These are phyloP conservation scores for Ophion costatus DNA, from an alignment of 2,888 invertebrate genomes.

Conservation along the genomic window DNA sequence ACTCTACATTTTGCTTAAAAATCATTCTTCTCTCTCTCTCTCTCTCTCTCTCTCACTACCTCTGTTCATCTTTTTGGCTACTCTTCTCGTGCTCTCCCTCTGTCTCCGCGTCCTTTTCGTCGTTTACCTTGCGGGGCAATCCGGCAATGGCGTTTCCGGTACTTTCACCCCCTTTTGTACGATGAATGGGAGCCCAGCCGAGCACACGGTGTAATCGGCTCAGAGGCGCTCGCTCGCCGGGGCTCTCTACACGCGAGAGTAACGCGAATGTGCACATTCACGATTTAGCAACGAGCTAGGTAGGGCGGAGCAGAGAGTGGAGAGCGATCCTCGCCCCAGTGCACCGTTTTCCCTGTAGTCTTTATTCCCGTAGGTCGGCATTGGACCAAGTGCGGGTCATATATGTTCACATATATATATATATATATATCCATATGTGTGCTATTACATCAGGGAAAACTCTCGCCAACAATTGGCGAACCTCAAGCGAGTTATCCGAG, in stretches of 20 bases:
- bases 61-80: constrained; percentile 38
- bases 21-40: neutral
- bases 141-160: constrained; percentile 71
- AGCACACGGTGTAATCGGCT: constrained; percentile 72
- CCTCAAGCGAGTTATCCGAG: constrained; percentile 41
- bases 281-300: constrained; percentile 50
- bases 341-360: constrained; percentile 52
- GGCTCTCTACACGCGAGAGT: constrained; percentile 48
- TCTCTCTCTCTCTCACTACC: neutral
- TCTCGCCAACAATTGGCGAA: constrained; percentile 55
- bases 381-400: constrained; percentile 22
- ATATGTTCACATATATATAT: neutral
- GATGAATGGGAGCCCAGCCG: constrained; percentile 71
- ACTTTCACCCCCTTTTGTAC: constrained; percentile 72
- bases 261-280: constrained; percentile 60
- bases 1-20: neutral
- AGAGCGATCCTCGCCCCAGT: constrained; percentile 47
- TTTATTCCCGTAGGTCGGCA: constrained; percentile 61
- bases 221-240: constrained; percentile 55
- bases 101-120: constrained; percentile 27
- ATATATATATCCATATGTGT: constrained; percentile 21
- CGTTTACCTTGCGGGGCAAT: constrained; percentile 64
- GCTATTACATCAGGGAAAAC: constrained; percentile 48
- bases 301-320: constrained; percentile 19
- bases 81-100: constrained; percentile 24